Evolutionary conservation across 2,888 invertebrate genomes (phyloP), one percentile per base, ranked within the genome.

Genomic region (Gisinianus flammeolus): DNA sequence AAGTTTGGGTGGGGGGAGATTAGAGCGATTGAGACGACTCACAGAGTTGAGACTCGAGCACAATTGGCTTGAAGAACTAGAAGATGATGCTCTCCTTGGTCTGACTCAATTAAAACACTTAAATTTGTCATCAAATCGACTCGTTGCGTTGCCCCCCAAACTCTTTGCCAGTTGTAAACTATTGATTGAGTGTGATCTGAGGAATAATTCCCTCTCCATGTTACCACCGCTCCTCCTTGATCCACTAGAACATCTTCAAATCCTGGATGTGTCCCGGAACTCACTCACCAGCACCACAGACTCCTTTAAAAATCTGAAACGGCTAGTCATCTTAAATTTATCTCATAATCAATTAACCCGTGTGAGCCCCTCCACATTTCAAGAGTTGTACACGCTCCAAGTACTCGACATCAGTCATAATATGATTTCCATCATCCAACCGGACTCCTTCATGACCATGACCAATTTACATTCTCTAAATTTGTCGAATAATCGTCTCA

Each of bases 211-310:
- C 10, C 86, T 94, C 58, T 90, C 91, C 82, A 92, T 92, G 4
- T 88, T 94, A 71, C 93, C 93, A 16, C 92, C 93, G 16, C 93
- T 92, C 62, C 87, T 94, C 52, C 88, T 94, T 78, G 92, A 92
- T 87, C 91, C 91, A 79, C 88, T 94, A 80, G 91, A 92, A 85
- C 92, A 93, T 86, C 91, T 92, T 87, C 82, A 82, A 44, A 90
- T 91, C 85, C 88, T 94, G 82, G 93, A 94, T 87, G 88, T 94
- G 85, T 92, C 92, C 67, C 89, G 89, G 79, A 94, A 94, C 87
- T 91, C 92, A 85, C 88, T 94, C n/a, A 93, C 92, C 92, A 91
- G 94, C 71, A 92, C 92, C 85, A 89, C 92, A 85, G 92, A 93
- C 85, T 92, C 93, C 30, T 94, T 94, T 88, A 90, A 92, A 30